Evolutionary conservation across 2,113 vertebrate species (phyloP).

Genomic region (Gymnorhina tibicen): DNA sequence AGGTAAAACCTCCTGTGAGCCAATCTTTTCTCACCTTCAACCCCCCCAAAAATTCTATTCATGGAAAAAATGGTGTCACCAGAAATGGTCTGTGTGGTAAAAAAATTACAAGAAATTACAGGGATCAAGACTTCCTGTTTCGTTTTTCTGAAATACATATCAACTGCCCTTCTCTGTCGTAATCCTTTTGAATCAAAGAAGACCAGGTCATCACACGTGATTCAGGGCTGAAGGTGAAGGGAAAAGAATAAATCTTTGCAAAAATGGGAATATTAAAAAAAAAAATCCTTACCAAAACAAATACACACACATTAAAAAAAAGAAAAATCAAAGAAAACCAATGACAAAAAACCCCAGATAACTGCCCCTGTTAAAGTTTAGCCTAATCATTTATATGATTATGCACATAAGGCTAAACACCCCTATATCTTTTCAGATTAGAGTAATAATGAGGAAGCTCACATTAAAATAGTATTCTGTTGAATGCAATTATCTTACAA

Average conservation of each 20-base stretch:
- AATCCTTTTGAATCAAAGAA: background rate
- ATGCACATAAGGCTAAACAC: background rate
- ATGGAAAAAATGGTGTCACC: background rate
- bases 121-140: background rate
- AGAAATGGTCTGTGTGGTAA: background rate
- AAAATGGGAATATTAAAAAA: background rate
- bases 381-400: background rate
- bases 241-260: background rate
- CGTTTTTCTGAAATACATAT: background rate
- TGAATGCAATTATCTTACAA: background rate
- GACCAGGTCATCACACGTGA: background rate
- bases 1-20: background rate
- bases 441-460: background rate
- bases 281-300: background rate
- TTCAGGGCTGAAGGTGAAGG: background rate
- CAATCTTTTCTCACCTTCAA: background rate
- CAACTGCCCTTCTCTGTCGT: background rate
- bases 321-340: background rate
- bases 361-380: background rate
- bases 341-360: accelerated
- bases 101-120: background rate
- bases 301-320: background rate
- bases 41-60: background rate
- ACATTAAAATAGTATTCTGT: background rate
- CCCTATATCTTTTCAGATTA: background rate